These are phyloP conservation scores for Pseudorhombus dupliciocellatus DNA, from an alignment of 2,113 vertebrate species.

Conservation along the genomic window DNA sequence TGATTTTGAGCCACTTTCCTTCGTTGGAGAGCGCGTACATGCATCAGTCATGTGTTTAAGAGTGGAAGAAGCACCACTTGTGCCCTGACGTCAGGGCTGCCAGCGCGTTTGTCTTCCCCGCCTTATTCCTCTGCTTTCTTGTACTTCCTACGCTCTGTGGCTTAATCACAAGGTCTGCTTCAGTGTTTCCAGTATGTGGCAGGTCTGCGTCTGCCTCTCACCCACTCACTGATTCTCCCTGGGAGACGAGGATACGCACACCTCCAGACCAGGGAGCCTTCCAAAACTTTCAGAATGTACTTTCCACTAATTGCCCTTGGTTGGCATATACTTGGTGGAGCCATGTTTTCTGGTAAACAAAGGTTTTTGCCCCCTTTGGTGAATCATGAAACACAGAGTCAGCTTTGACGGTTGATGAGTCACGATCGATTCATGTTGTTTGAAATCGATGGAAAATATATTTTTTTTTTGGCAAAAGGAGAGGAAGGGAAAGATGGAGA, in stretches of 20 bases:
- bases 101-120: conserved; percentile 20
- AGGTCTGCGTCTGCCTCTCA: conserved; percentile 57
- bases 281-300: conserved; percentile 44
- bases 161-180: conserved; percentile 60
- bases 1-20: conserved; percentile 14
- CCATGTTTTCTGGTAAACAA: conserved; percentile 5
- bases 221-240: conserved; percentile 60
- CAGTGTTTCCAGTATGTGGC: conserved; percentile 30
- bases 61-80: neutral
- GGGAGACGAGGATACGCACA: conserved; percentile 46
- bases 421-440: conserved; percentile 14
- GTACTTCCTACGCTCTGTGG: conserved; percentile 49
- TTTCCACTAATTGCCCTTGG: conserved; percentile 39
- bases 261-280: conserved; percentile 51
- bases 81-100: conserved; percentile 2
- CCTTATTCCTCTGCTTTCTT: conserved; percentile 41
- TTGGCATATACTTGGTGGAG: conserved; percentile 7
- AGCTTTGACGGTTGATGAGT: conserved; percentile 17
- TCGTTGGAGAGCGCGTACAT: neutral
- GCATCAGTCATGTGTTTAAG: neutral
- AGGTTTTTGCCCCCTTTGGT: conserved; percentile 1
- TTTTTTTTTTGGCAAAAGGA: neutral
- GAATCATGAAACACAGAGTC: conserved; percentile 15
- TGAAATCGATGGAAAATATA: neutral
- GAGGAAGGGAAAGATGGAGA: neutral